Evolutionary conservation across 2,797 vertebrate genomes (phyloP), one percentile per base, ranked within the genome.

Genomic region (Spea hammondii): DNA sequence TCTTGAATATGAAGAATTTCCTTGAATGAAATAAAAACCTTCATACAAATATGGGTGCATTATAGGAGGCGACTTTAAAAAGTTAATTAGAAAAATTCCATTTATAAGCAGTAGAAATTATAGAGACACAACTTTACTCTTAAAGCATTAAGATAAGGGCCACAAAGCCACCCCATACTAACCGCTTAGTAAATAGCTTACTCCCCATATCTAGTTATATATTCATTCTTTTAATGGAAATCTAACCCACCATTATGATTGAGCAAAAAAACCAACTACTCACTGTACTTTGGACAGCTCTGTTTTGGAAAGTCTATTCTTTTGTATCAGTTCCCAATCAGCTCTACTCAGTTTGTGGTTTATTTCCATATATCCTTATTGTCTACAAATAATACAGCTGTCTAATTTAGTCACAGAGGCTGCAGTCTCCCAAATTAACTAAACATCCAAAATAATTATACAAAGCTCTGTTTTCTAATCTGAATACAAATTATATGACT

Each of bases 361-460:
- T 79, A 74, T 79, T 74, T 79, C 68, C 67, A 79, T 60, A 72
- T 59, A 46, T 74, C 60, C 64, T 74, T 79, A 74, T 74, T 79
- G 71, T 73, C 73, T 79, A 17, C 53, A 74, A 73, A 74, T 68
- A 53, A 53, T 59, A 72, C 72, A 54, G 66, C 60, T n/a, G 49
- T 79, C 71, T 74, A 74, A 79, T 74, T 79, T 79, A 70, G 72
- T 74, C 72, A 70, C 66, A 79, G 44, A 74, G 62, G 78, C 72
- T 79, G 53, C 13, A 47, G 65, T 49, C 65, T n/a, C 65, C 12
- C 10, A n/a, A n/a, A 67, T 14, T 48, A 49, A 67, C 65, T 70
- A 74, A 73, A 60, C 51, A 79, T 79, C 70, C 14, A 72, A 79
- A 79, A 79, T 79, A 79, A 79, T 62, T 62, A 62, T 6, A 14